Evolutionary conservation across 37 sponge, comb jelly and placozoan genomes (phyloP), one percentile per base, ranked within the genome.

Genomic region (Cliona cf. orientalis): DNA sequence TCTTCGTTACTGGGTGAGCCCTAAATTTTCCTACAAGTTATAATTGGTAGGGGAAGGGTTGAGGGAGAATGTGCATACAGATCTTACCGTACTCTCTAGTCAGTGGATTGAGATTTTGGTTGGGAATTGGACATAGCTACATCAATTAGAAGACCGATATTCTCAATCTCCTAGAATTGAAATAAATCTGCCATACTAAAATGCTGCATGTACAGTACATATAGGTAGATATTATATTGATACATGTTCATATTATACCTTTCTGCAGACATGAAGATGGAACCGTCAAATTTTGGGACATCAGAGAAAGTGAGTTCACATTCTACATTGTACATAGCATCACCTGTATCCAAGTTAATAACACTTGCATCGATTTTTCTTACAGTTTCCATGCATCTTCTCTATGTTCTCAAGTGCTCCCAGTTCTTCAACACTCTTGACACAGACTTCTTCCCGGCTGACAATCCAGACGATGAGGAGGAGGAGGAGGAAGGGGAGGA

Each of bases 241-340:
- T n/a, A n/a, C n/a, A n/a, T n/a, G n/a, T n/a, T n/a, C n/a, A n/a
- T n/a, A n/a, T n/a, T 71, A 25, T 9, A 3, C 42, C 32, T 66
- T 32, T 71, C 31, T 76, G 44, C 45, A 90, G 97, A 21, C 98
- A 97, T 63, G 95, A 97, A 78, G 93, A 97, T 86, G 98, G 98
- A n/a, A 85, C 86, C 11, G 80, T 97, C 53, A 91, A 91, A 45
- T 95, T 97, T 80, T 97, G 98, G 98, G 98, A 97, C 74, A 93
- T 93, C 57, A 80, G 67, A n/a, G 46, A 71, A 31, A 23, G 93
- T 93, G 72, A 75, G 53, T 31, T 70, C 21, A 42, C 45, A 23
- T 45, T 2, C 45, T 41, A 17, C 32, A 56, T n/a, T 5, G 23
- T 9, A 33, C 39, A 41, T 63, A 33, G 23, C 58, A 57, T 26